Conservation (phyloP, 2,888 invertebrate species). For the Acleris literana region DNA sequence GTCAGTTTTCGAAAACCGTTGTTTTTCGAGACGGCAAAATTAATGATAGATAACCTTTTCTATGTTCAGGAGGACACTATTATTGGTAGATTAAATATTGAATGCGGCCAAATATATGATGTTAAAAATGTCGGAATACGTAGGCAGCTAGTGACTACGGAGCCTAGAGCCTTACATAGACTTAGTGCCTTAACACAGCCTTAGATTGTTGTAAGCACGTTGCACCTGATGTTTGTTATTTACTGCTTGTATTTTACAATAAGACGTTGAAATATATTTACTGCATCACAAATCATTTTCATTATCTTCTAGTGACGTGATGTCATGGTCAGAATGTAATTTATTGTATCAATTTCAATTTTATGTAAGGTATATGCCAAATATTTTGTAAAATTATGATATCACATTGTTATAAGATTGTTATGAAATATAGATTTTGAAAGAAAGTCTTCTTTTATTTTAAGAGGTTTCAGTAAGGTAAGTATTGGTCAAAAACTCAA, state of each 20-base stretch:
- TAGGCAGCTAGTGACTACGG: conserved; percentile 32
- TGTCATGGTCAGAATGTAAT: conserved; percentile 49
- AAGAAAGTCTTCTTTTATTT: conserved; percentile 47
- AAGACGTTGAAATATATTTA: conserved; percentile 37
- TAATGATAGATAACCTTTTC: too few species aligned
- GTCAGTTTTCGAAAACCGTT: too few species aligned
- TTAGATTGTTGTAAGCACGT: conserved; percentile 50
- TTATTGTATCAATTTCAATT: conserved; percentile 62
- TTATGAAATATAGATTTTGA: conserved; percentile 80
- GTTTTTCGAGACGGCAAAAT: too few species aligned
- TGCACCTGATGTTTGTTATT: conserved; percentile 46
- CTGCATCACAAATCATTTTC: conserved; percentile 62
- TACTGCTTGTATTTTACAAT: conserved; percentile 30
- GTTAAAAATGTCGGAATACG: conserved; percentile 34
- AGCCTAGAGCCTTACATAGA: conserved; percentile 66
- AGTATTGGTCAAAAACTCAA: too few species aligned
- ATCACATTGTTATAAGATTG: conserved; percentile 81
- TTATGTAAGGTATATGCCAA: conserved; percentile 80
- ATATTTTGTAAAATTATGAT: conserved; percentile 79
- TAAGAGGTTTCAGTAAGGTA: neutral
- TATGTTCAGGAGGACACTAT: too few species aligned
- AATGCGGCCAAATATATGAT: conserved; percentile 39
- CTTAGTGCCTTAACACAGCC: conserved; percentile 66
- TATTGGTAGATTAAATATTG: too few species aligned
- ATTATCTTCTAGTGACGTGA: conserved; percentile 22